Base-by-base conservation (phyloP, 2,888 invertebrate genomes). In the Serrognathus titanus region DNA sequence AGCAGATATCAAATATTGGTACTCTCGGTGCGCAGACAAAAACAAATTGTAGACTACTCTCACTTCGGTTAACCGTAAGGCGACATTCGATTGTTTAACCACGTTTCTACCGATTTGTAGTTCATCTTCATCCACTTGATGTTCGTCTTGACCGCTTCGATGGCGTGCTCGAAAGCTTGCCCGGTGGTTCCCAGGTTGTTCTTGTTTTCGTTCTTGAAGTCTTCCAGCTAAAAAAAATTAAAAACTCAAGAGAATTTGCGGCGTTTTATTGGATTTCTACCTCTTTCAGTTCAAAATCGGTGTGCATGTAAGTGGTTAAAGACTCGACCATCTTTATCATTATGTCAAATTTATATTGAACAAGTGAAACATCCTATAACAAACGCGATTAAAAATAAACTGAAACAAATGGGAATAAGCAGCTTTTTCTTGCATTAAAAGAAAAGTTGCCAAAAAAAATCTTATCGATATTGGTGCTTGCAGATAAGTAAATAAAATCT, bases 101-200 rank as follows among this genome's bases (percentile, higher is more conserved):
- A 76, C 35, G 70, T 65, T 51, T 75, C 72, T 7, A 79, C 69
- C 20, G 72, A 69, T 36, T 68, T 58, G 62, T 81, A 82, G 69
- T 82, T 82, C 31, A 77, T 76, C 48, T 79, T 71, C 80, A 83
- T 83, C 85, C 85, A 85, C 49, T 76, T 73, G 5, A 84, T 79
- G 67, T 85, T 85, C 13, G 76, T 75, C 60, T 76, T 72, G 0
- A 82, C 81, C 50, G 71, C 77, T 69, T 85, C 84, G 36, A 83
- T 78, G 2, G 81, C 79, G 63, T 80, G 81, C 43, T 80, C 74
- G 52, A 83, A 80, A 0, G 82, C 79, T 56, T 79, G 69, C 3
- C 78, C 75, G 0, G 82, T 80, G 1, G 82, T 76, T 3, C 81
- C 80, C 46, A 83, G 70, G 50, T 80, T 75, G 53, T 76, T 71